A percentile compares a stretch with the other conserved stretches of the same genome.
Conservation (phyloP, 2,888 invertebrate species). For the Phasia obesa region DNA sequence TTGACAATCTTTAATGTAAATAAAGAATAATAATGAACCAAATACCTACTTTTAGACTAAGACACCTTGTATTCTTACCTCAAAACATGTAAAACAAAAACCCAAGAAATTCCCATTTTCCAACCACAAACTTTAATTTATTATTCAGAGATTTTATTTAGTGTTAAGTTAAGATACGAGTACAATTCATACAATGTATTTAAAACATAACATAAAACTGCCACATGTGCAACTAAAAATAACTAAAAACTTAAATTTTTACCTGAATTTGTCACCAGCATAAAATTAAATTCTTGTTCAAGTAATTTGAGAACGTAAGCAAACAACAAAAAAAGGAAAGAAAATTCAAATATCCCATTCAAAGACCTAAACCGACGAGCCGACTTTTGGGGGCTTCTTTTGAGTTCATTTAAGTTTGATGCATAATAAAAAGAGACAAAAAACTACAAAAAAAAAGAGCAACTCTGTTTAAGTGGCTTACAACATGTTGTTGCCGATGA, state of each 20-base stretch:
- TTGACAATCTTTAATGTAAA: no score
- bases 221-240: background rate
- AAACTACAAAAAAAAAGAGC: constrained; percentile 3
- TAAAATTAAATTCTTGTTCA: constrained; percentile 37
- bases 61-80: no score
- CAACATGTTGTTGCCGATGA: constrained; percentile 52
- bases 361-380: constrained; percentile 80
- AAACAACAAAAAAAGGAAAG: constrained; percentile 73
- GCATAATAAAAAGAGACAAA: constrained; percentile 41
- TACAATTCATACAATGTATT: no score
- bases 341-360: constrained; percentile 72
- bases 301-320: constrained; percentile 80
- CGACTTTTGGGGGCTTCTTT: constrained; percentile 82
- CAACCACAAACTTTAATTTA: no score
- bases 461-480: constrained; percentile 64
- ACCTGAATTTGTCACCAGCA: constrained; percentile 62
- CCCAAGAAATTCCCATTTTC: no score
- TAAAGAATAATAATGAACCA: no score
- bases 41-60: no score
- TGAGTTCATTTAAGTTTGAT: constrained; percentile 62
- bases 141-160: no score
- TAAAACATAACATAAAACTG: background rate
- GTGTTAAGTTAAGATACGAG: no score
- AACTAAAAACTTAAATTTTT: constrained; percentile 22
- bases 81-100: no score